Evolutionary conservation across 1,140 invertebrate species (phyloP).

Genomic region (Chrysoperla carnea): DNA sequence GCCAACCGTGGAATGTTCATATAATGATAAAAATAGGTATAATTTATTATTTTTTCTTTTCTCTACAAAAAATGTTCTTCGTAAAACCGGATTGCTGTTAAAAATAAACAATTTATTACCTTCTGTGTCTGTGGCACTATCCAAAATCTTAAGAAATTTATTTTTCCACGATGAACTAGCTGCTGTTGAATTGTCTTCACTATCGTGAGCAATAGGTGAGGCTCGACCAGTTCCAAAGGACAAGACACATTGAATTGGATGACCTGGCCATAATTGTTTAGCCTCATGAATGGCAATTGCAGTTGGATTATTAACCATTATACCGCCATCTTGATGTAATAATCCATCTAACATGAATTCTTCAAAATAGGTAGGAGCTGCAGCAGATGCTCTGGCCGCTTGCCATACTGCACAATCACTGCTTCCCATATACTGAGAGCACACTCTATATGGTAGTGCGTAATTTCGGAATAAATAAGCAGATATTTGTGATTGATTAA

Average conservation of each 20-base stretch:
- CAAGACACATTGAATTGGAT: conserved; percentile 64
- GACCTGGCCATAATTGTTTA: conserved; percentile 65
- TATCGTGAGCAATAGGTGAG: conserved; percentile 20
- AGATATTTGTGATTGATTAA: conserved; percentile 59
- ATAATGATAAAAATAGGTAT: conserved; percentile 3
- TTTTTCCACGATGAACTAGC: conserved; percentile 48
- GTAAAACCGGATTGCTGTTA: too few relatives aligned
- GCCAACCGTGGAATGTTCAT: background rate
- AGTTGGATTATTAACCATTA: conserved; percentile 82
- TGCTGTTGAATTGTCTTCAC: conserved; percentile 16
- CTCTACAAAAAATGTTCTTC: too few relatives aligned
- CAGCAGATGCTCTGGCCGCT: conserved; percentile 75
- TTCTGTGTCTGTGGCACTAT: conserved; percentile 83
- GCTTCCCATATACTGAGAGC: conserved; percentile 65
- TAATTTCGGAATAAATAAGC: conserved; percentile 89
- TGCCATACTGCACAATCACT: conserved; percentile 66
- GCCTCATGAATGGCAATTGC: conserved; percentile 81
- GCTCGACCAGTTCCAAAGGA: conserved; percentile 72
- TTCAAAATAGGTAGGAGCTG: conserved; percentile 85
- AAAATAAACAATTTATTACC: conserved; percentile 33
- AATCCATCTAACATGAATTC: conserved; percentile 60
- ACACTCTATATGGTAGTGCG: conserved; percentile 50
- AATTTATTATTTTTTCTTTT: conserved; percentile 1
- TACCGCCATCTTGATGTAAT: conserved; percentile 73
- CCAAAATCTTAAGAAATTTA: conserved; percentile 70